phyloP scores from a whole-genome alignment of 2,113 vertebrate species.

The Hippocampus barbouri region DNA sequence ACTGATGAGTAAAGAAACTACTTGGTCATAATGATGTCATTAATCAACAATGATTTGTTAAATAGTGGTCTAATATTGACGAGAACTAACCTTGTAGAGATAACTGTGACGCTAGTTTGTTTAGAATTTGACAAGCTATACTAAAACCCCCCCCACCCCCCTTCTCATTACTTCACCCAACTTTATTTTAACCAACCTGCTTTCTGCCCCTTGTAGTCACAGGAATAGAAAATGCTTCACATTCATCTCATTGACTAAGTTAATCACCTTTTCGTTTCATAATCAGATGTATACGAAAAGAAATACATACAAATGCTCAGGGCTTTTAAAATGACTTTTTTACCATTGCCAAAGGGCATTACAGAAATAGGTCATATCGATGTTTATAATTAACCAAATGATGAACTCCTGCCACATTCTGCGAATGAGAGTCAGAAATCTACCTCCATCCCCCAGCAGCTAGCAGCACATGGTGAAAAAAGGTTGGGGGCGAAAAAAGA shows the following conservation, averaged over 20 bases:
- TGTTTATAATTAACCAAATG: slow-evolving; percentile 23
- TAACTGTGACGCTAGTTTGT: no score
- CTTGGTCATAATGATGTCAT: no score
- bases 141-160: no score
- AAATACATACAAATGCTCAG: background rate
- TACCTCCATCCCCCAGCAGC: slow-evolving; percentile 50
- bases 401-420: slow-evolving; percentile 30
- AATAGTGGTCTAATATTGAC: no score
- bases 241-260: background rate
- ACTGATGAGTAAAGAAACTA: no score
- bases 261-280: background rate
- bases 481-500: slow-evolving; percentile 34
- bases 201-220: no score
- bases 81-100: no score
- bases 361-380: slow-evolving; percentile 32
- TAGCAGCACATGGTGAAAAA: slow-evolving; percentile 43
- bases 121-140: no score
- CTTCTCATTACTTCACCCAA: no score
- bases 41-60: no score
- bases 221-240: no score
- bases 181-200: no score
- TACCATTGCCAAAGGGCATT: slow-evolving; percentile 1
- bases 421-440: slow-evolving; percentile 27
- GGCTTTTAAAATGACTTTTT: background rate
- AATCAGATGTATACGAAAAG: background rate